phyloP scores from a whole-genome alignment of 2,797 vertebrate species.

The Alectoris magna region DNA sequence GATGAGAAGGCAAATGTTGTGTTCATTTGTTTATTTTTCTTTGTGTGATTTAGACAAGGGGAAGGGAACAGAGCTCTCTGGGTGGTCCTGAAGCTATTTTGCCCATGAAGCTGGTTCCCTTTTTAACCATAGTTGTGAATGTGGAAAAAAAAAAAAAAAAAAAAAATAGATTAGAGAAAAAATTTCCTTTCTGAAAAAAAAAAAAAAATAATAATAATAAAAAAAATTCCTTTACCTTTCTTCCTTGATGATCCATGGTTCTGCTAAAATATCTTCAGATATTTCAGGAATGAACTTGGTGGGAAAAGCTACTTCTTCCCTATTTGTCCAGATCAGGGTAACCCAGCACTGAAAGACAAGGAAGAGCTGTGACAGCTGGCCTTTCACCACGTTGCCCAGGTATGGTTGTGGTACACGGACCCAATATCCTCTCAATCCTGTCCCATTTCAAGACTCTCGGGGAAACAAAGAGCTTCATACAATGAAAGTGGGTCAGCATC shows the following conservation, averaged over 20 bases:
- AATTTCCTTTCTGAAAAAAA: not conserved
- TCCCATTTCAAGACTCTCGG: not conserved
- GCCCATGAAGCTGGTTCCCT: conserved; percentile 15
- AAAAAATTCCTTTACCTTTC: conserved; percentile 1
- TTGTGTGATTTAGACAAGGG: conserved; percentile 63
- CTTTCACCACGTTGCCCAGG: not conserved
- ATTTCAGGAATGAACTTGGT: not conserved
- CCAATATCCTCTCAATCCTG: not conserved
- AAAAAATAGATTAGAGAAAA: not conserved
- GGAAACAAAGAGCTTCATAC: not conserved
- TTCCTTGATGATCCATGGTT: not conserved
- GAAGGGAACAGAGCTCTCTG: conserved; percentile 55
- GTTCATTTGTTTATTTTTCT: conserved; percentile 72
- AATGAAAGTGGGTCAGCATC: not conserved
- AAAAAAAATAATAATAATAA: not conserved
- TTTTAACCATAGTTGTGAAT: conserved; percentile 16
- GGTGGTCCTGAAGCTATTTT: conserved; percentile 62
- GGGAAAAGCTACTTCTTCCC: not conserved
- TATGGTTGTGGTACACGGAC: not conserved
- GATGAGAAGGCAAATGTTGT: conserved; percentile 71
- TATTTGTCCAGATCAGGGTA: not conserved
- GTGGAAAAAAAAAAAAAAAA: not conserved
- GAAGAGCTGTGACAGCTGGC: not conserved
- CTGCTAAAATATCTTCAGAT: not conserved
- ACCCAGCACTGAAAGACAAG: not conserved